Evolutionary conservation across 2,797 vertebrate genomes (phyloP).

Genomic region (Serranus cabrilla): DNA sequence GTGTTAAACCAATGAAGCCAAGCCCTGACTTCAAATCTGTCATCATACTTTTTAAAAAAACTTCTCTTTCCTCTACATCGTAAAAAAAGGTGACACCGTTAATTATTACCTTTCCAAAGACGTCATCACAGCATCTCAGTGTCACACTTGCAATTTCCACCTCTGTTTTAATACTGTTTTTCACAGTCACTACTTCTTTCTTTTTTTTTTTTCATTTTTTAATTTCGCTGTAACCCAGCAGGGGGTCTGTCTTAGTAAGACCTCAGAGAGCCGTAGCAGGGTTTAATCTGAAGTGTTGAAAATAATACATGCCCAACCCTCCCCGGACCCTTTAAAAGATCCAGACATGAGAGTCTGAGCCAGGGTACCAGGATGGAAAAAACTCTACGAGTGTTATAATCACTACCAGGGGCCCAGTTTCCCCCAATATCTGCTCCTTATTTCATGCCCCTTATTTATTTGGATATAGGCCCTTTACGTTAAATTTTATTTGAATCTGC

Average conservation of each 20-base stretch:
- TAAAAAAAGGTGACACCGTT: constrained; percentile 66
- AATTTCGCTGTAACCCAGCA: constrained; percentile 69
- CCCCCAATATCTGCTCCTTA: constrained; percentile 59
- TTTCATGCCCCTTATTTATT: constrained; percentile 56
- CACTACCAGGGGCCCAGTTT: constrained; percentile 67
- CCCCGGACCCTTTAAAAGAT: constrained; percentile 70
- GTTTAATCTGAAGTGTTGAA: constrained; percentile 80
- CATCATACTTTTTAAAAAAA: constrained; percentile 39
- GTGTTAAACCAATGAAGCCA: constrained; percentile 60
- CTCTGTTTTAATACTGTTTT: constrained; percentile 54
- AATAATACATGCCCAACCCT: constrained; percentile 72
- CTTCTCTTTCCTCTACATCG: constrained; percentile 60
- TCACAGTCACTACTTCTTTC: neutral
- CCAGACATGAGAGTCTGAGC: constrained; percentile 66
- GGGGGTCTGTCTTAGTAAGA: constrained; percentile 67
- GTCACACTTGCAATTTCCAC: constrained; percentile 65
- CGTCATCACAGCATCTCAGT: constrained; percentile 67
- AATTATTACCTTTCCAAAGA: constrained; percentile 70
- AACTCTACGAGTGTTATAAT: constrained; percentile 66
- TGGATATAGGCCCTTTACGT: constrained; percentile 48
- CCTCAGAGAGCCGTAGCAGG: constrained; percentile 63
- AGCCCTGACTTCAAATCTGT: constrained; percentile 68
- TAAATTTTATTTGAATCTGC: constrained; percentile 47
- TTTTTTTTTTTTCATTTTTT: constrained; percentile 42
- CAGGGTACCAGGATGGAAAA: constrained; percentile 70